Evolutionary conservation across 2,888 invertebrate genomes (phyloP).

Genomic region (Nowickia ferox): DNA sequence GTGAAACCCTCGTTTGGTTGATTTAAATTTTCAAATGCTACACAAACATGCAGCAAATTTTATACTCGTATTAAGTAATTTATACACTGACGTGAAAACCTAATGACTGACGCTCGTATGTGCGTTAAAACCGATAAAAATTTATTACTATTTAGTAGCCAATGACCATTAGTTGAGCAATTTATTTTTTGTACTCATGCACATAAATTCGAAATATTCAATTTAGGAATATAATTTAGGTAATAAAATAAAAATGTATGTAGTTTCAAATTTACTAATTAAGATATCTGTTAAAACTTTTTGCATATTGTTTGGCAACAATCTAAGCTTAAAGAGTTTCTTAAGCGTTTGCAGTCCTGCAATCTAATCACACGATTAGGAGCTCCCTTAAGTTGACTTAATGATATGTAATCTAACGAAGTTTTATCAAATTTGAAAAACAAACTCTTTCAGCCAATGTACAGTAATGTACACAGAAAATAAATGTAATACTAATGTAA

Average conservation of each 20-base stretch:
- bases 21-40: not conserved
- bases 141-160: conserved; percentile 22
- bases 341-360: no score
- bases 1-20: not conserved
- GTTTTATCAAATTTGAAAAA: no score
- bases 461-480: no score
- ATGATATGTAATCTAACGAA: no score
- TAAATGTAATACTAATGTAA: no score
- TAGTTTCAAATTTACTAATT: no score
- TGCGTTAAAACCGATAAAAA: conserved; percentile 25
- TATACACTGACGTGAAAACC: not conserved
- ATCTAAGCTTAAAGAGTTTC: no score
- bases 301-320: no score
- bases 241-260: not conserved
- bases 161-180: conserved; percentile 26
- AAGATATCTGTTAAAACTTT: no score
- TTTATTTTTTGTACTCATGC: conserved; percentile 17
- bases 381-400: no score
- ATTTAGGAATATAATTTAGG: conserved; percentile 1
- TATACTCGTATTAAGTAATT: conserved; percentile 8
- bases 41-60: not conserved
- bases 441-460: no score
- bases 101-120: not conserved
- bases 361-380: no score
- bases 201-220: conserved; percentile 3